phyloP scores from a whole-genome alignment of 1,140 invertebrate genomes.

The Diorhabda elongata region DNA sequence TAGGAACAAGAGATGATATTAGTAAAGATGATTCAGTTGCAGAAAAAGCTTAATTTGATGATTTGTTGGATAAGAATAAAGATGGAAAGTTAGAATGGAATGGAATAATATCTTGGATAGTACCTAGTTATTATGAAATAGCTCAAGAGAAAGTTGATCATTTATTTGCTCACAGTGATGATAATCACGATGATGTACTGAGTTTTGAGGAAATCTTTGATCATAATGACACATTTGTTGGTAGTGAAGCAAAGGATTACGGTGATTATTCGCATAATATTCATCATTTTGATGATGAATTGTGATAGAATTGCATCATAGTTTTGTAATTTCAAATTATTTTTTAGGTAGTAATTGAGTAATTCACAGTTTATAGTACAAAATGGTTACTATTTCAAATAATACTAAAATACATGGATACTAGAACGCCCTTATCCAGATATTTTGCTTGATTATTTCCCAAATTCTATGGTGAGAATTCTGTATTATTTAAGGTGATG shows the following conservation, averaged over 20 bases:
- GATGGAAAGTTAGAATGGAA: conserved; percentile 75
- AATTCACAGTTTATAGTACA: too few relatives aligned
- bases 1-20: conserved; percentile 70
- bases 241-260: conserved; percentile 96
- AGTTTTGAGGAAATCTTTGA: conserved; percentile 82
- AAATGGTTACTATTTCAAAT: too few relatives aligned
- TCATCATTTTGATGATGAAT: conserved; percentile 76
- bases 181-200: conserved; percentile 78
- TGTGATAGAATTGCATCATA: conserved; percentile 41
- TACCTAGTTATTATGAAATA: conserved; percentile 88
- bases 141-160: conserved; percentile 89
- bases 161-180: conserved; percentile 83
- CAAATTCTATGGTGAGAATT: too few relatives aligned
- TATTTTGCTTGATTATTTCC: too few relatives aligned
- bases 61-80: conserved; percentile 81
- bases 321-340: too few relatives aligned
- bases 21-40: conserved; percentile 77
- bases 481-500: too few relatives aligned
- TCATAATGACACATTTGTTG: conserved; percentile 90
- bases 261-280: conserved; percentile 82
- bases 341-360: too few relatives aligned
- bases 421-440: too few relatives aligned
- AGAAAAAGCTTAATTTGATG: conserved; percentile 88
- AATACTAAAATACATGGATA: too few relatives aligned
- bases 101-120: conserved; percentile 86